Percentiles rank a stretch among this genome's conserved stretches.
Evolutionary conservation across 2,888 invertebrate species (phyloP).

Genomic region (Uropetala carovei): DNA sequence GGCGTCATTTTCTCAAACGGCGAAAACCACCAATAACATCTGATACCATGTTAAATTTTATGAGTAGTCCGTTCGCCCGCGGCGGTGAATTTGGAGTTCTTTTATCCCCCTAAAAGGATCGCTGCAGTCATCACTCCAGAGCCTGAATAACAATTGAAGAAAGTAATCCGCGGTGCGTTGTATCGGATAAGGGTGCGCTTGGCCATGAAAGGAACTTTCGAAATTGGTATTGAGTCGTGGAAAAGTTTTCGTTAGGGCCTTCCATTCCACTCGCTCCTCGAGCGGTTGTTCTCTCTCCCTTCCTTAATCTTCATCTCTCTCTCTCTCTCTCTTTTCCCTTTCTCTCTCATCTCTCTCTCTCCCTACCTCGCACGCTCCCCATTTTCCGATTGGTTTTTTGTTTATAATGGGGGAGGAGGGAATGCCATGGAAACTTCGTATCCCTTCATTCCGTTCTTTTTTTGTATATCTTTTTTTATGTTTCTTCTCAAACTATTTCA

Average conservation of each 20-base stretch:
- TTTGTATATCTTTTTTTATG: conserved; percentile 31
- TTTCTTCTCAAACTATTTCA: background rate
- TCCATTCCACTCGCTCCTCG: background rate
- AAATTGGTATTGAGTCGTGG: conserved; percentile 36
- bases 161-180: conserved; percentile 15
- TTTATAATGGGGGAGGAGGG: background rate
- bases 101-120: conserved; percentile 25
- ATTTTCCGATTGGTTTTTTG: conserved; percentile 49
- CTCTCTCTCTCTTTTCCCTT: background rate
- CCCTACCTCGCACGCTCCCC: background rate
- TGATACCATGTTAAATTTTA: background rate
- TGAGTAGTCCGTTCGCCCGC: background rate
- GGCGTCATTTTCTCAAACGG: background rate
- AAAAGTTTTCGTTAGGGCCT: conserved; percentile 29
- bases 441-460: background rate
- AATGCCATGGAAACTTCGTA: background rate
- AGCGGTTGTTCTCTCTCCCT: background rate
- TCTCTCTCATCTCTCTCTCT: background rate
- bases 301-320: background rate
- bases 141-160: conserved; percentile 46
- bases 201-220: conserved; percentile 43
- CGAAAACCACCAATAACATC: background rate
- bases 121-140: background rate
- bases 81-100: background rate
- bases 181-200: conserved; percentile 46